phyloP scores from a whole-genome alignment of 2,113 vertebrate genomes.

The Lepidothrix coronata region DNA sequence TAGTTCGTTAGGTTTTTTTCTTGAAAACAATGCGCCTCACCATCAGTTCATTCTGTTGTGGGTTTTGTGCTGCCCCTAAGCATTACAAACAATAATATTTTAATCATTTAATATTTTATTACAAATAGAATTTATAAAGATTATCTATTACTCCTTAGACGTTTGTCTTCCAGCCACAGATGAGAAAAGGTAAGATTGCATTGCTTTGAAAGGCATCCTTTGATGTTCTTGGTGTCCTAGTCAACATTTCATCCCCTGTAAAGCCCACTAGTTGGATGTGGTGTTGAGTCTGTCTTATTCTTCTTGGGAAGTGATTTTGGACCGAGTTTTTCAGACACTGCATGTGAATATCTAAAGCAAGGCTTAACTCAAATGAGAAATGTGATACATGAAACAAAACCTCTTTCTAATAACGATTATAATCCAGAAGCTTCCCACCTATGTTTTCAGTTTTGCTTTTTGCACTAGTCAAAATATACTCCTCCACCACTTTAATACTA shows the following conservation, averaged over 20 bases:
- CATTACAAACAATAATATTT: neutral
- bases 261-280: neutral
- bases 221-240: neutral
- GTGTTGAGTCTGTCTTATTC: neutral
- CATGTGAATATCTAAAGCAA: neutral
- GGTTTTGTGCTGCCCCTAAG: neutral
- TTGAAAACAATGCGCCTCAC: neutral
- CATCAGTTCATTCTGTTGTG: neutral
- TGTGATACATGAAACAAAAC: neutral
- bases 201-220: neutral
- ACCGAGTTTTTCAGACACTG: neutral
- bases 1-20: neutral
- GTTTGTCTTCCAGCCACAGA: neutral
- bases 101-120: neutral
- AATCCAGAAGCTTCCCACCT: slow-evolving; percentile 41
- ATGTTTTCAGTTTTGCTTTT: slow-evolving; percentile 4
- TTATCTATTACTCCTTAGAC: neutral
- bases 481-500: slow-evolving; percentile 1
- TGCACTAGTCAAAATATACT: slow-evolving; percentile 47
- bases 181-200: neutral
- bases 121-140: neutral
- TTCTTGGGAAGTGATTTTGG: neutral
- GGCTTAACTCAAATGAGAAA: neutral
- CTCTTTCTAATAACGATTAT: neutral
- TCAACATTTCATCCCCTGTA: neutral